phyloP scores from a whole-genome alignment of 1,140 invertebrate species.

The Potamilus streckersoni region DNA sequence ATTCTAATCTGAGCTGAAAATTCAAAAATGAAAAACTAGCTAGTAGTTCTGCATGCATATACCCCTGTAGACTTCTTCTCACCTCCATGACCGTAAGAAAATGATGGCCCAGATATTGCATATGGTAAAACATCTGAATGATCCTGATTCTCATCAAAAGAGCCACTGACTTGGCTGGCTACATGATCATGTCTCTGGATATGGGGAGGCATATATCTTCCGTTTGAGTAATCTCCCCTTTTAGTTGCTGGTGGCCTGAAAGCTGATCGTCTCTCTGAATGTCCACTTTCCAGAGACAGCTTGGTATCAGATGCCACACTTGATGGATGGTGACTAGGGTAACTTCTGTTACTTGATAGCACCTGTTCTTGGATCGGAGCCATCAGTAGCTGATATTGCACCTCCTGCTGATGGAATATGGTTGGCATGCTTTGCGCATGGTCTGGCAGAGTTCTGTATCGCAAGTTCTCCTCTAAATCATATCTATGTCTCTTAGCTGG shows the following conservation, averaged over 20 bases:
- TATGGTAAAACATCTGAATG: no score
- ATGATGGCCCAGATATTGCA: no score
- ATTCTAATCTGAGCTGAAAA: no score
- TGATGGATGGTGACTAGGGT: neutral
- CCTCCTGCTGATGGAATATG: slow-evolving; percentile 25
- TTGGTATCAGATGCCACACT: neutral
- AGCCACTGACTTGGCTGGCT: no score
- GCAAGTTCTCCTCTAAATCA: slow-evolving; percentile 28
- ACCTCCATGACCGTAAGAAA: no score
- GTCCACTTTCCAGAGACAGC: neutral
- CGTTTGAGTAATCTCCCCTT: no score
- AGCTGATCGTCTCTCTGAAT: neutral
- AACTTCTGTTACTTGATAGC: slow-evolving; percentile 16
- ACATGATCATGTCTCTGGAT: no score
- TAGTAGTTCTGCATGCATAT: no score
- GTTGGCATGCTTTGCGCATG: slow-evolving; percentile 31
- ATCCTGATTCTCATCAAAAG: no score
- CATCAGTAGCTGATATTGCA: slow-evolving; percentile 14
- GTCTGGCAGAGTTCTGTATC: slow-evolving; percentile 24
- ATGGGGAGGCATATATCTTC: no score
- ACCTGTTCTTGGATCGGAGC: slow-evolving; percentile 3
- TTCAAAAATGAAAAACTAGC: no score
- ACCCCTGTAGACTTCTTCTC: no score
- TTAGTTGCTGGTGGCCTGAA: neutral
- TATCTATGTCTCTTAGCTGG: slow-evolving; percentile 8